phyloP scores from a whole-genome alignment of 1,140 invertebrate genomes.

The Holcopasites calliopsidis region DNA sequence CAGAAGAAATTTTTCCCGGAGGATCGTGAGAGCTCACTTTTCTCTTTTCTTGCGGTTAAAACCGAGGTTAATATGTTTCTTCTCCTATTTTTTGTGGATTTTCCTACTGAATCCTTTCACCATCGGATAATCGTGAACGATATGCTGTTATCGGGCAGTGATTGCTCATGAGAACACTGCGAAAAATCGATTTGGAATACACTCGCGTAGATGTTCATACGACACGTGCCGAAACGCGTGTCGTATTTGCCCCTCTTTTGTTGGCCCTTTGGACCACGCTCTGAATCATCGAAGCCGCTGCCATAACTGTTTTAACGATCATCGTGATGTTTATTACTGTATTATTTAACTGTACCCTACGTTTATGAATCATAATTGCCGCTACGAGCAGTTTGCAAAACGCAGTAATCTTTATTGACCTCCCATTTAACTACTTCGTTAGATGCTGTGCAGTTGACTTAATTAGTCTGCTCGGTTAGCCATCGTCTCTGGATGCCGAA shows the following conservation, averaged over 20 bases:
- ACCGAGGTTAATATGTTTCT: not conserved
- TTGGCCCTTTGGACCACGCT: not conserved
- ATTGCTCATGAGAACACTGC: not conserved
- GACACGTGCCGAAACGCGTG: constrained; percentile 35
- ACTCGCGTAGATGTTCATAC: constrained; percentile 7
- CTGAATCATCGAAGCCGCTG: constrained; percentile 25
- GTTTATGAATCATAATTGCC: not conserved
- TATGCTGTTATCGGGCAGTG: not conserved
- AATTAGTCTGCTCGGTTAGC: not conserved
- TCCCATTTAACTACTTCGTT: not conserved
- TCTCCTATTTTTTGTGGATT: not conserved
- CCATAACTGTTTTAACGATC: not conserved
- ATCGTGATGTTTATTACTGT: not conserved
- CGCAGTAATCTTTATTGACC: not conserved
- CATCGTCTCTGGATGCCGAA: not conserved
- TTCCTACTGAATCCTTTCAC: not conserved
- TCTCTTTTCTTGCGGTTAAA: constrained; percentile 15
- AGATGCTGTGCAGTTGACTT: not conserved
- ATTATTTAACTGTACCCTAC: not conserved
- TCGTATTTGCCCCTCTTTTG: constrained; percentile 3
- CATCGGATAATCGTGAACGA: not conserved
- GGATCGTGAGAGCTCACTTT: constrained; percentile 47
- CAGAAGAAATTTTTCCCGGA: constrained; percentile 12
- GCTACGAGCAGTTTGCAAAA: not conserved
- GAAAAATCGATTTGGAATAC: constrained; percentile 1